Evolutionary conservation across 2,888 invertebrate species (phyloP), one percentile per base, ranked within the genome.

Genomic region (Cheilosia urbana): DNA sequence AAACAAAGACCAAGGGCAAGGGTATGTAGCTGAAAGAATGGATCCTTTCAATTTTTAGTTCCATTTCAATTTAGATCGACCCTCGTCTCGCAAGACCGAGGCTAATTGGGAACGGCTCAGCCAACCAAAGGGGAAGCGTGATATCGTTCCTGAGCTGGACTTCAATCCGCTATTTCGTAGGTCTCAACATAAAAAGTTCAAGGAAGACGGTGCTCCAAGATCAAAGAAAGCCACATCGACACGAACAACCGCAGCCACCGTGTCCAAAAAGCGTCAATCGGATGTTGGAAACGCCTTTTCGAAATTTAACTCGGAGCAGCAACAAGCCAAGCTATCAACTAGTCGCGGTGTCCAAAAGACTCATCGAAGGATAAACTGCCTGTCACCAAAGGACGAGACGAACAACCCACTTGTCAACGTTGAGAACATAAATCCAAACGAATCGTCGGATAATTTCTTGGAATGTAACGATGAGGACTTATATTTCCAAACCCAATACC

Each of bases 31-130:
- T 19, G 11, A 2, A 37, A 19, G 17, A 37, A 15, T 5, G 6
- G 13, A n/a, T 2, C 5, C 17, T 6, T 49, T 7, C 19, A 2
- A 0, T 2, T 5, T 49, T 51, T 15, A 24, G 11, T 4, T 15
- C 27, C 21, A n/a, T 13, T 17, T 37, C 2, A 27, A 21, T 47
- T 30, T 40, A 80, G 75, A 49, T 17, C 75, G 53, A 34, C 65
- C 9, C 13, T 5, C 13, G 11, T 19, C 27, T 7, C 47, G 49
- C 19, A 80, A 66, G 34, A 49, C 30, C 2, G 87, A 88, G 78
- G 78, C 80, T 9, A 84, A 85, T 1, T 87, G 87, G 87, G 88
- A 88, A 13, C 88, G 88, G 24, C 57, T 87, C 13, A 88, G 88
- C 49, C 87, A 82, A 63, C 58, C 79, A 2, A 87, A 87, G 30